These are phyloP conservation scores for Cinclus cinclus DNA, from an alignment of 2,113 vertebrate species.

Conservation along the genomic window DNA sequence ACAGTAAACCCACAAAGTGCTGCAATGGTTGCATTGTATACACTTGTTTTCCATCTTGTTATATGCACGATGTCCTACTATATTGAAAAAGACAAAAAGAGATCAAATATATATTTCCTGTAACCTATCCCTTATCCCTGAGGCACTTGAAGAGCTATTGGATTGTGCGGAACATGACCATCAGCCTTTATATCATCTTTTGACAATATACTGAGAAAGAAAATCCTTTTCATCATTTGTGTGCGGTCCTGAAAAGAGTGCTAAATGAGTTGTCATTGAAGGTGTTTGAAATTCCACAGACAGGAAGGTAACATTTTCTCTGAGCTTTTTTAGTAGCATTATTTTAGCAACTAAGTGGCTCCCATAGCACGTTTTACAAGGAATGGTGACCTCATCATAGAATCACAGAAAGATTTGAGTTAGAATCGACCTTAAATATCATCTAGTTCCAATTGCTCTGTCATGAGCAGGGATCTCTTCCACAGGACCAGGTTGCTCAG, in stretches of 20 bases:
- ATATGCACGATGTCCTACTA: neutral
- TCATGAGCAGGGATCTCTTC: accelerated
- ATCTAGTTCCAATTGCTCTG: neutral
- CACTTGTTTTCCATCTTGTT: neutral
- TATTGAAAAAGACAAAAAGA: neutral
- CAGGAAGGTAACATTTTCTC: neutral
- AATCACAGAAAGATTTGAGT: neutral
- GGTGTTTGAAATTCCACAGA: neutral
- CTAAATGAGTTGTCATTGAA: neutral
- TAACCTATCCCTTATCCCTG: neutral
- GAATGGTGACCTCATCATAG: neutral
- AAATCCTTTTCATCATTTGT: neutral
- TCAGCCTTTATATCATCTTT: neutral
- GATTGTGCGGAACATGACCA: neutral
- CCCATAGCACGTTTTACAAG: neutral
- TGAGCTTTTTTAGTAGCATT: neutral
- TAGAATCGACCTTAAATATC: neutral
- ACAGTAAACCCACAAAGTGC: neutral
- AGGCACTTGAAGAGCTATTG: constrained; percentile 1
- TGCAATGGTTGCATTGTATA: neutral
- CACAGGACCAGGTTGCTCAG: neutral
- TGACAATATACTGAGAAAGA: constrained; percentile 3
- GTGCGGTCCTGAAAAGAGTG: neutral
- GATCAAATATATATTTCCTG: neutral
- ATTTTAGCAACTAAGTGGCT: constrained; percentile 9